Evolutionary conservation across 2,888 invertebrate species (phyloP), one percentile per base, ranked within the genome.

Genomic region (Ochropleura plecta): DNA sequence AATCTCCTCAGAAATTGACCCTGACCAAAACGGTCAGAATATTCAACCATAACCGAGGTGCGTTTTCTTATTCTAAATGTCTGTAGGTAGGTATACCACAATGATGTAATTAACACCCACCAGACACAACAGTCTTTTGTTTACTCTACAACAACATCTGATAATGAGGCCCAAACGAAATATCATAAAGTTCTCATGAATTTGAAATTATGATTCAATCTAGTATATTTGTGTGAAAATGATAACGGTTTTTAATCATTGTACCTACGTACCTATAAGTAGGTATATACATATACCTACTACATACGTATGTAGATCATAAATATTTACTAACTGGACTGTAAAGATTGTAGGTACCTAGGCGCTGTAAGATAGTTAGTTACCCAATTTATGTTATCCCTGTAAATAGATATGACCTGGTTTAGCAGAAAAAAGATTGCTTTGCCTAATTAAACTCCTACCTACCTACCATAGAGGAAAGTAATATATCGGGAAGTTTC

Each of bases 361-460:
- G 4, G 30, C n/a, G 30, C 14, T 14, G 6, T 30, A 64, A 12
- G 12, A 12, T 5, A 20, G 10, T 20, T 30, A 30, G 30, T 30
- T 30, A 20, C 30, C 1, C 12, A 44, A 49, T 68, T 68, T 20
- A 68, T 14, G 5, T 40, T 55, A 73, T 55, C 73, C 73, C 30
- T 76, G 44, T 30, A 18, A 79, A 51, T 20, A 14, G 10, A 4
- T 49, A 66, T n/a, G n/a, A 51, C 0, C 8, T 18, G 44, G n/a
- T 8, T 10, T 55, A 57, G 5, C 8, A 55, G 12, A 75, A 57
- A 20, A 16, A 20, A 66, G 63, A 57, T 53, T 51, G 5, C 42
- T 82, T 82, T 67, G 46, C 55, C 5, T 82, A 82, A 67, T 78
- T 82, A 51, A 78, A 59, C 59, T 44, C 6, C 10, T 76, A 81